Evolutionary conservation across 2,113 vertebrate genomes (phyloP), one percentile per base, ranked within the genome.

Genomic region (Todiramphus saurophagus): DNA sequence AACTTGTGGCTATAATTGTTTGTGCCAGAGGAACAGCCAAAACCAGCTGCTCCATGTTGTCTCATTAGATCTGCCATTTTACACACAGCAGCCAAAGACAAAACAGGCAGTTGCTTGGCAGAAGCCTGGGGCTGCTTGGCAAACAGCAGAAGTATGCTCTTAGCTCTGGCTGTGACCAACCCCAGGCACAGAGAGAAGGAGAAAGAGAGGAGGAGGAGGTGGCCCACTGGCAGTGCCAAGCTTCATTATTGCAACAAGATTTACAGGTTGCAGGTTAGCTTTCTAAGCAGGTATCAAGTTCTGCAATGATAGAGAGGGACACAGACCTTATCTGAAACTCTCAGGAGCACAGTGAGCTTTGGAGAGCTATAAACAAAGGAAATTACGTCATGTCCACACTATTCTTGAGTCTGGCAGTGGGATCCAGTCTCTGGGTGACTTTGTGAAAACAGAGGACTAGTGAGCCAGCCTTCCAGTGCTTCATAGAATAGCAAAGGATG

Each of bases 21-120:
- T 92, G 60, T 97, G 96, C 94, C 95, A 97, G 93, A 95, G 87
- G 76, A 97, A 94, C 93, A 96, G 95, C 90, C 95, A 96, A 97
- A 97, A 97, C 92, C 97, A 97, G 97, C 88, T 97, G 97, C 87
- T 97, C 90, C 70, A 69, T 6, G 19, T 95, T 96, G 96, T 97
- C 94, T 97, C 94, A 97, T 97, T 97, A 97, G 95, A 96, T 96
- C 96, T 97, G 77, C 96, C 96, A 95, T 97, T 96, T 96, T 97
- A 91, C 82, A 94, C 83, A 63, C 83, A 81, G 91, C 55, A 17
- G 93, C 97, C 94, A 97, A 95, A 96, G 87, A 97, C 93, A 96
- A 91, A 95, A 94, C 93, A 94, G 96, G 92, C 96, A 94, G 84
- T 96, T 91, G 83, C 95, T 97, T 97, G 96, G 97, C 95, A 97